Evolutionary conservation across 2,797 vertebrate species (phyloP), one percentile per base, ranked within the genome.

Genomic region (Anabacerthia variegaticeps): DNA sequence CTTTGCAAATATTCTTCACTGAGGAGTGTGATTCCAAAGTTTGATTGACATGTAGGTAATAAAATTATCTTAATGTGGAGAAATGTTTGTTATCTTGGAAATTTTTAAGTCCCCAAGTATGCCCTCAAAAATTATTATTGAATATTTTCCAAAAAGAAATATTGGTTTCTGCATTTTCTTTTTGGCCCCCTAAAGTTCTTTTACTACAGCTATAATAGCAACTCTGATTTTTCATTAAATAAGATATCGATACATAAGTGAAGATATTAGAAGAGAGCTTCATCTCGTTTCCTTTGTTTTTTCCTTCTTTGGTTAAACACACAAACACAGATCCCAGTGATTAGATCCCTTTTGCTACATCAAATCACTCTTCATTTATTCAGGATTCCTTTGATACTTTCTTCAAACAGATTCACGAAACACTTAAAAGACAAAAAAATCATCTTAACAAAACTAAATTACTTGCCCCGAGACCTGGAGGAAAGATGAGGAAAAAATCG

Each of bases 341-440:
- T 93, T 88, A 88, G 37, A 86, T 75, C 32, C 14, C 14, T 73
- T 90, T 76, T 76, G 46, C 77, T 76, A n/a, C 49, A 62, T 86
- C 76, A 96, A 94, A 75, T 75, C 0, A 0, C 14, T 68, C 80
- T 83, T 82, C 67, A 62, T 90, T 92, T 89, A 72, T 73, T 89
- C 68, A 43, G 37, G 7, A 83, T 92, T 91, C 54, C 61, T 92
- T 94, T 94, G 92, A 94, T 82, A 69, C 9, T 59, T 95, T 86
- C 93, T 96, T 96, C 93, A 95, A 93, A 93, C 55, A 82, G 46
- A 73, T 84, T 86, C 66, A 66, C 51, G 93, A 96, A 96, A 94
- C 77, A 88, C 94, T 96, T 97, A 96, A 89, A 94, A 96, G 68
- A 91, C 82, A 95, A 97, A 52, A 95, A 69, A 96, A 91, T 88